These are phyloP conservation scores for Megalops atlanticus DNA, from an alignment of 2,113 vertebrate species.

Conservation along the genomic window DNA sequence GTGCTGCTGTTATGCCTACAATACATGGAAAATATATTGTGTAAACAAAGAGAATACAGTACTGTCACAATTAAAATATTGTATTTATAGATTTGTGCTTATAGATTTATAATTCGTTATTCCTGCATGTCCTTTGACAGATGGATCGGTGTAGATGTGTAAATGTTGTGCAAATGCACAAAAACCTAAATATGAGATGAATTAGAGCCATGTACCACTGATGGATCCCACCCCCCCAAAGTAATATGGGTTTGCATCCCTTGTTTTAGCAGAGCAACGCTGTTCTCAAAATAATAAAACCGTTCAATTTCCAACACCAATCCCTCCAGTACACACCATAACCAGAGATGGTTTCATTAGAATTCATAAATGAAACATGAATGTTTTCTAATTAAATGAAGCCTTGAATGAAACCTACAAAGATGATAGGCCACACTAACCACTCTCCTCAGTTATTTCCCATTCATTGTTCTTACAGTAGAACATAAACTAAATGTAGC, in stretches of 20 bases:
- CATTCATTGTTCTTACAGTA: not conserved
- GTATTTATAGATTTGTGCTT: too few species aligned
- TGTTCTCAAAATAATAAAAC: not conserved
- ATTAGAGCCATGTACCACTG: too few species aligned
- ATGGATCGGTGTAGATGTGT: not conserved
- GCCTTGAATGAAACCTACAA: too few species aligned
- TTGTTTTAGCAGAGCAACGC: not conserved
- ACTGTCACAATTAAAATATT: not conserved
- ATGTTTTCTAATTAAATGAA: too few species aligned
- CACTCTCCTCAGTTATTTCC: not conserved
- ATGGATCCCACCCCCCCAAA: too few species aligned
- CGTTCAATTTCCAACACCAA: not conserved
- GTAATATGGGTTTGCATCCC: too few species aligned
- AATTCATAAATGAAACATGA: too few species aligned
- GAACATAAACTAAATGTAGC: not conserved
- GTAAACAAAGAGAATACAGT: not conserved
- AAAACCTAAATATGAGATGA: too few species aligned
- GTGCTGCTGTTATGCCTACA: not conserved
- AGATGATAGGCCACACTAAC: not conserved
- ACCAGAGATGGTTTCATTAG: too few species aligned
- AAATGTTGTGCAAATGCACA: not conserved
- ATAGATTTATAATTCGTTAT: not conserved
- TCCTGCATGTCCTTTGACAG: not conserved
- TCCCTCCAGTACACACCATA: not conserved
- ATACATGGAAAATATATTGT: not conserved